phyloP scores from a whole-genome alignment of 2,888 invertebrate genomes.

The Celastrina argiolus region DNA sequence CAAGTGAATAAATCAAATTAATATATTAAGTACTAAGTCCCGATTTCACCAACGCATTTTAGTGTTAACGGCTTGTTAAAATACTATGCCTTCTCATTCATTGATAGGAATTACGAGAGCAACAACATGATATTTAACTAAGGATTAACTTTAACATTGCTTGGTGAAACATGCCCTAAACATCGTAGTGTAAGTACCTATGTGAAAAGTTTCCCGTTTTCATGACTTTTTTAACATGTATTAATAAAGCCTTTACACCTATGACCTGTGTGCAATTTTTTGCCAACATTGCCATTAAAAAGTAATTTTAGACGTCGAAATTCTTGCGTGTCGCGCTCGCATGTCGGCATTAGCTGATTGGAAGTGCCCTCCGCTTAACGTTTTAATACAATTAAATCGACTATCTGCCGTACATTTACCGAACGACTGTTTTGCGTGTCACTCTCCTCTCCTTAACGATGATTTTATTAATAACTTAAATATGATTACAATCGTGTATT shows the following conservation, averaged over 20 bases:
- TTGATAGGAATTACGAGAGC: no score
- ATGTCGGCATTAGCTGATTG: constrained; percentile 75
- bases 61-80: no score
- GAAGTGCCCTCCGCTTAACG: constrained; percentile 65
- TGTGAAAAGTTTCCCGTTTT: no score
- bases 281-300: constrained; percentile 22
- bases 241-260: neutral
- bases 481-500: constrained; percentile 26
- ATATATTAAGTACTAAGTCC: no score
- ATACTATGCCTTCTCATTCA: no score
- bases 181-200: no score
- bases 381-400: constrained; percentile 77
- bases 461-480: constrained; percentile 22
- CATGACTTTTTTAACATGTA: neutral
- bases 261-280: constrained; percentile 27
- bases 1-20: no score
- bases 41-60: no score
- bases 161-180: no score
- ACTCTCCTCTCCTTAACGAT: constrained; percentile 19
- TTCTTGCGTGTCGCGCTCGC: constrained; percentile 67
- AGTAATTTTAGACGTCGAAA: constrained; percentile 23
- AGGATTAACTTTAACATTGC: no score
- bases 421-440: constrained; percentile 72
- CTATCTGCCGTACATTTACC: constrained; percentile 64
- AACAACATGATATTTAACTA: no score